Base-by-base conservation (phyloP, 2,888 invertebrate species). In the Patella depressa region DNA sequence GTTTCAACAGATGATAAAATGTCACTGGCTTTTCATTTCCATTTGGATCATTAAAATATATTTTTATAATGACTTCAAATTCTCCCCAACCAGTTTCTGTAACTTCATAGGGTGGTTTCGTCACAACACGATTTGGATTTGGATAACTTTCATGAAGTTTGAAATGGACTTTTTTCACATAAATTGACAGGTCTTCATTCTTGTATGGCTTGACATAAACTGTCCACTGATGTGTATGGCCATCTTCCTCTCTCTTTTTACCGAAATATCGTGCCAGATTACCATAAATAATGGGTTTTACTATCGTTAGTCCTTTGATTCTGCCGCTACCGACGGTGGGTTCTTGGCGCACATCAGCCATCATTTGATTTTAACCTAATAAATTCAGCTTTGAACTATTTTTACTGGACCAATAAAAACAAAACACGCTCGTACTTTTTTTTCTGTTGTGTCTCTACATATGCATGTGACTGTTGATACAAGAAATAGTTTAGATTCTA, bases 61-160 rank as follows among this genome's bases (percentile, higher is more conserved):
- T 96, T 91, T 98, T 98, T 76, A 99, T 98, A 57, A 97, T 96
- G 83, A 99, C 96, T 92, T 99, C 99, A 91, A 99, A 99, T 93
- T 99, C 99, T 84, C 99, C 99, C 99, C 99, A 99, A 2, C 99
- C 99, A 0, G 99, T 99, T 92, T 99, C 99, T 0, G 96, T 97
- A 9, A 99, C 94, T 93, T 99, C 98, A 90, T 97, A 99, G 0
- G 99, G 99, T 0, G 98, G 98, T 90, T 97, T 97, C 0, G 96
- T 96, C 0, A 98, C 94, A 83, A 98, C 92, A 90, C 99, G 93
- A 90, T 97, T 98, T 1, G 96, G 96, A 92, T 98, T 98, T 0
- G 96, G 94, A 89, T 98, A 99, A 91, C 98, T 98, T 91, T 99
- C 99, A 88, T 99, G 99, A 1, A 99, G 93, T 92, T 99, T 99